Conservation (phyloP, 2,888 invertebrate genomes). For the Acanthoscelides obtectus region DNA sequence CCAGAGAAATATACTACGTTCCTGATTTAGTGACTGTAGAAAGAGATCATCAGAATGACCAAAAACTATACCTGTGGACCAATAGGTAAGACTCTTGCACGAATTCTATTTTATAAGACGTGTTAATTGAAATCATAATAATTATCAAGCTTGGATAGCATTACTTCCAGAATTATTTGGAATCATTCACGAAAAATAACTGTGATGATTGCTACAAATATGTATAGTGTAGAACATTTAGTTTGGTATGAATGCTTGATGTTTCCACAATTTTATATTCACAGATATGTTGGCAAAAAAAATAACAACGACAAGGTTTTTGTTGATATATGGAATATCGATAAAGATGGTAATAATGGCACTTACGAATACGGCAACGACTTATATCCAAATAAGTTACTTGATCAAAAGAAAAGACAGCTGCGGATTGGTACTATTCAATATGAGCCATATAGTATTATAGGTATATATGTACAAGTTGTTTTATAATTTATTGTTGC, state of each 20-base stretch:
- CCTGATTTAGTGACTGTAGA: slow-evolving; percentile 29
- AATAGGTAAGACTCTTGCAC: neutral
- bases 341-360: slow-evolving; percentile 17
- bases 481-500: neutral
- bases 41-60: slow-evolving; percentile 33
- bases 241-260: no score
- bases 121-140: no score
- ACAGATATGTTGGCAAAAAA: slow-evolving; percentile 23
- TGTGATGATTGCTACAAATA: no score
- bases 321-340: slow-evolving; percentile 28
- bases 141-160: no score
- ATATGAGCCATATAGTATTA: slow-evolving; percentile 57
- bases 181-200: no score
- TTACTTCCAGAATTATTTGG: no score
- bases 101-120: no score
- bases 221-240: no score
- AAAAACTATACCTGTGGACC: slow-evolving; percentile 36
- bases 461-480: slow-evolving; percentile 27
- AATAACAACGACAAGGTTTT: slow-evolving; percentile 17
- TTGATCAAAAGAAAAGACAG: slow-evolving; percentile 42
- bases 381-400: slow-evolving; percentile 35
- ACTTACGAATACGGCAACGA: slow-evolving; percentile 22
- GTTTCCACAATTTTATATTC: slow-evolving; percentile 12
- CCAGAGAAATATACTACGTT: slow-evolving; percentile 23
- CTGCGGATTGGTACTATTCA: slow-evolving; percentile 54